phyloP scores from a whole-genome alignment of 2,888 invertebrate species.

The Koerneria pararmatus region DNA sequence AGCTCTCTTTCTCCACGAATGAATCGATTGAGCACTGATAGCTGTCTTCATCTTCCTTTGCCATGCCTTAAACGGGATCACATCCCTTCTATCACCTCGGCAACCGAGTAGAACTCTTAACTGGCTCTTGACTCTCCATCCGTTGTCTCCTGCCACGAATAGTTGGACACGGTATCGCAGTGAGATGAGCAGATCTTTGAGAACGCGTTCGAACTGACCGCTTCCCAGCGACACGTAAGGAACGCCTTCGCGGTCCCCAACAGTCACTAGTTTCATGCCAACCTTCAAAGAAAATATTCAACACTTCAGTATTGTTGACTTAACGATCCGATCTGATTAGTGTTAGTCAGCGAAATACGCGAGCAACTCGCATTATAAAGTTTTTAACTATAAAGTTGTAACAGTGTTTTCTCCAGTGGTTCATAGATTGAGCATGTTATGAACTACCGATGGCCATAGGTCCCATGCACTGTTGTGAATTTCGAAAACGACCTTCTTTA shows the following conservation, averaged over 20 bases:
- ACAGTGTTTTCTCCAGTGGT: too few species aligned
- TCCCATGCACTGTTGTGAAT: too few species aligned
- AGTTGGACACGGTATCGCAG: constrained; percentile 40
- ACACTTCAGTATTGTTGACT: not conserved
- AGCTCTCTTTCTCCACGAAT: constrained; percentile 1
- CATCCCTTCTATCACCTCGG: not conserved
- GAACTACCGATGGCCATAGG: too few species aligned
- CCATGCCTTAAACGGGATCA: not conserved
- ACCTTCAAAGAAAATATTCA: constrained; percentile 1
- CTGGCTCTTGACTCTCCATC: constrained; percentile 33
- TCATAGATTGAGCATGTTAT: too few species aligned
- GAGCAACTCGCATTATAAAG: too few species aligned
- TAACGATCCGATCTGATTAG: too few species aligned
- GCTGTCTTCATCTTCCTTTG: not conserved
- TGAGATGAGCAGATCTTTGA: constrained; percentile 28
- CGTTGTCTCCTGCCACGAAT: constrained; percentile 32
- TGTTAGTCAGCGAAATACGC: too few species aligned
- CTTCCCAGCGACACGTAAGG: constrained; percentile 16
- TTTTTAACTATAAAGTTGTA: too few species aligned
- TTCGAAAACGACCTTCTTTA: too few species aligned
- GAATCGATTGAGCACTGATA: not conserved
- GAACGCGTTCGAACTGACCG: constrained; percentile 18
- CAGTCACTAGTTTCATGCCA: not conserved
- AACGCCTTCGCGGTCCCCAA: not conserved
- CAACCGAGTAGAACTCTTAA: not conserved